Evolutionary conservation across 2,888 invertebrate genomes (phyloP), one percentile per base, ranked within the genome.

Genomic region (Carpatolechia fugitivella): DNA sequence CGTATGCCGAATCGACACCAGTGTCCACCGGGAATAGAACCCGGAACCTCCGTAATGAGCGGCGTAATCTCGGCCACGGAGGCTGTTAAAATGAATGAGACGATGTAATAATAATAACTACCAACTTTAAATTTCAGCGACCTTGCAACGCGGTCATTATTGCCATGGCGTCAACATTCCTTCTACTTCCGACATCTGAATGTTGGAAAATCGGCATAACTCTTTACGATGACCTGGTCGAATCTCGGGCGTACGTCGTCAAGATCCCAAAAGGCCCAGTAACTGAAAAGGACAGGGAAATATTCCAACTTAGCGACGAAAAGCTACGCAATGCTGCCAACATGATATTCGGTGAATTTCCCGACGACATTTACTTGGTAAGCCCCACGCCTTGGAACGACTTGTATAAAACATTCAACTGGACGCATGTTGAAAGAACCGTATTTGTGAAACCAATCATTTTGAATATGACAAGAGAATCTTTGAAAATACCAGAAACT

Each of bases 341-440:
- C 0, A 48, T 18, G 0, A 64, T 64, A 54, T 62, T 66, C 16
- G 74, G 74, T 0, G 33, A n/a, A 0, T 54, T 52, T 5, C 76
- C 78, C 0, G 57, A 64, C 10, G 63, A 71, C 18, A 71, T 66
- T 0, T 77, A 57, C 59, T 38, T 76, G 0, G 64, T 56, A 29
- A 72, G 71, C 31, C 75, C 76, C 0, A 78, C 77, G 0, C 76
- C 75, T 0, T 77, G 72, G 73, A 66, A 69, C 0, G 78, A 77
- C 38, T 55, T 78, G 0, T 76, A 69, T 60, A 48, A 58, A n/a
- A 65, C 61, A 0, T 66, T 65, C 48, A 58, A 60, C 13, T 76
- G 75, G 75, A 20, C 61, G 1, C 66, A 73, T 18, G 70, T 76
- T 0, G 55, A 50, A 10, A 66, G 71, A 31, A 66, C 63, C 0